These are phyloP conservation scores for Schizopygopsis pylzovi DNA, from an alignment of 2,797 vertebrate genomes.

Conservation along the genomic window DNA sequence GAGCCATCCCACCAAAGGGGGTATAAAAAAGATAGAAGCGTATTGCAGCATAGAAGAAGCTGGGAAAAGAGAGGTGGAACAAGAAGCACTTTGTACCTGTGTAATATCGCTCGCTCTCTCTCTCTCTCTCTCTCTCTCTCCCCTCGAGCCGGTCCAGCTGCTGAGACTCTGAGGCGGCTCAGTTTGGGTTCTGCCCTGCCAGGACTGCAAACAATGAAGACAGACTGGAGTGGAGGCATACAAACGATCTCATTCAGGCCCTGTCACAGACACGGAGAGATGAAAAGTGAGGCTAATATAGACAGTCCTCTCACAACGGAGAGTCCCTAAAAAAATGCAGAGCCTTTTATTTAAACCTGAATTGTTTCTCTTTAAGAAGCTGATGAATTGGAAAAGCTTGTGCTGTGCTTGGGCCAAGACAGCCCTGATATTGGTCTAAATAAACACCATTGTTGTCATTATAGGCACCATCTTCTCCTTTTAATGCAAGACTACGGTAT, in stretches of 20 bases:
- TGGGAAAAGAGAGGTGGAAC: constrained; percentile 47
- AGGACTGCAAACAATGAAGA: constrained; percentile 59
- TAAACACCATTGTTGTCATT: constrained; percentile 28
- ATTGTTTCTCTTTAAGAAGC: constrained; percentile 40
- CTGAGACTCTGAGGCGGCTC: constrained; percentile 47
- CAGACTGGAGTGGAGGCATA: constrained; percentile 52
- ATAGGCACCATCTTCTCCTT: neutral
- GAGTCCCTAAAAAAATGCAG: constrained; percentile 15
- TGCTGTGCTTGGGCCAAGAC: constrained; percentile 20
- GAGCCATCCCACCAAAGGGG: constrained; percentile 20
- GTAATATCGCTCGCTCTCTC: constrained; percentile 4
- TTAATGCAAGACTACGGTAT: neutral
- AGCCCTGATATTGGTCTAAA: constrained; percentile 18
- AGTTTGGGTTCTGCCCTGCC: constrained; percentile 57
- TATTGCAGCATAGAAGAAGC: constrained; percentile 48
- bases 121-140: constrained; percentile 4
- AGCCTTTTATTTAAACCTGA: constrained; percentile 26
- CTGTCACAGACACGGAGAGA: constrained; percentile 57
- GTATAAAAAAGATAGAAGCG: constrained; percentile 22
- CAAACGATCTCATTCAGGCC: constrained; percentile 61
- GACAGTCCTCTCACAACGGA: constrained; percentile 44
- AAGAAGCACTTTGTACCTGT: constrained; percentile 64
- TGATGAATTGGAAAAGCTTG: constrained; percentile 26
- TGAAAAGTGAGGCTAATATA: constrained; percentile 56
- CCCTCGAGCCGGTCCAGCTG: constrained; percentile 47